phyloP scores from a whole-genome alignment of 2,797 vertebrate species.

The Parauchenoglanis punctatus region DNA sequence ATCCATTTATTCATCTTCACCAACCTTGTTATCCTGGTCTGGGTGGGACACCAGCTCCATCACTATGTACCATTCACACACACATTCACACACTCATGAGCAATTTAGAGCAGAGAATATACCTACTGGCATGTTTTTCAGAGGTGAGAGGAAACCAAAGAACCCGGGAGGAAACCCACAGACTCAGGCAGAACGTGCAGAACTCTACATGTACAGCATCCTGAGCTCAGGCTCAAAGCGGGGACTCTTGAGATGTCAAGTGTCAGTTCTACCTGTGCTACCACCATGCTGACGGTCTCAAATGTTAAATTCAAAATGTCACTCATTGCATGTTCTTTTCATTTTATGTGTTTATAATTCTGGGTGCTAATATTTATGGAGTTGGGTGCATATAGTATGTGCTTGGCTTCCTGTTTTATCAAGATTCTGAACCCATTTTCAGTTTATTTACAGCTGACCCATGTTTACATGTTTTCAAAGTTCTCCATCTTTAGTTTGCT shows the following conservation, averaged over 20 bases:
- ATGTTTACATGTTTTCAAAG: background rate
- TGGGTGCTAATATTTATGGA: background rate
- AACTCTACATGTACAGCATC: background rate
- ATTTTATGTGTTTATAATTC: background rate
- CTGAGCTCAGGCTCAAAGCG: background rate
- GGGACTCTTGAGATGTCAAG: background rate
- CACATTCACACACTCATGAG: background rate
- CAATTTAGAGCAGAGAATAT: background rate
- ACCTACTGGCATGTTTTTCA: background rate
- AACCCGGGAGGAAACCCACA: background rate
- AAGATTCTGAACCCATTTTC: background rate
- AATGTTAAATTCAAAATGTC: background rate
- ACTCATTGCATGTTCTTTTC: background rate
- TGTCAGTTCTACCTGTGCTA: background rate
- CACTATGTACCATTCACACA: background rate
- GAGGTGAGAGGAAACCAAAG: background rate
- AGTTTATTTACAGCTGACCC: background rate
- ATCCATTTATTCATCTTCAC: background rate
- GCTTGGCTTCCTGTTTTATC: background rate
- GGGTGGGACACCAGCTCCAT: background rate
- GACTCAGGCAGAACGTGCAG: background rate
- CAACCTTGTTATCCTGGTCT: background rate
- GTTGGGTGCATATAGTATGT: background rate
- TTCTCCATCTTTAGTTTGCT: background rate
- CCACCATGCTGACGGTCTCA: background rate